Percentiles rank a stretch among this genome's conserved stretches.
Conservation (phyloP, 2,113 vertebrate species). For the Platanista minor region DNA sequence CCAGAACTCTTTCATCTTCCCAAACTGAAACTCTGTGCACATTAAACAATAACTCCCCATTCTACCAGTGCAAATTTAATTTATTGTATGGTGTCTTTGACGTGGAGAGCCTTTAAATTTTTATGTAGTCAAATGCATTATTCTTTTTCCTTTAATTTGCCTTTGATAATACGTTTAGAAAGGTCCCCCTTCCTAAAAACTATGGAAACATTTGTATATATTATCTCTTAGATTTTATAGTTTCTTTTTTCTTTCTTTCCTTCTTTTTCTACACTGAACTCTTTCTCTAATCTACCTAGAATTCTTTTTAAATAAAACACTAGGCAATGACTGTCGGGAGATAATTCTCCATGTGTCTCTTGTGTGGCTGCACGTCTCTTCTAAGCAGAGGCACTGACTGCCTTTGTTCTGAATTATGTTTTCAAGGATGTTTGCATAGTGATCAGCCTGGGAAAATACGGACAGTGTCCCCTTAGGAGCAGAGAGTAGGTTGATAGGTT, state of each 20-base stretch:
- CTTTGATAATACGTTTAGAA: background rate
- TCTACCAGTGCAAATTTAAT: background rate
- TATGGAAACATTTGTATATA: background rate
- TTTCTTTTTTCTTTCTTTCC: background rate
- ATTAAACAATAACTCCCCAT: background rate
- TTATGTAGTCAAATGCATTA: background rate
- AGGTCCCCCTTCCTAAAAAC: background rate
- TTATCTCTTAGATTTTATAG: background rate
- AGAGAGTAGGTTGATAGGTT: background rate
- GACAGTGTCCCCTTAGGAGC: background rate
- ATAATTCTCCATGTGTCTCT: background rate
- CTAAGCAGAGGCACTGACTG: background rate
- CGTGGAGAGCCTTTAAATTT: background rate
- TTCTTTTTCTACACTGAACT: background rate
- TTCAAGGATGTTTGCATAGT: background rate
- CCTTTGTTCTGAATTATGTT: background rate
- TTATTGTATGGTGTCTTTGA: background rate
- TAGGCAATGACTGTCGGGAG: background rate
- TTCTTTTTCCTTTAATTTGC: background rate
- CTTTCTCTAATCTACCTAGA: background rate
- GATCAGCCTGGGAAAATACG: background rate
- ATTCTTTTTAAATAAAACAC: background rate
- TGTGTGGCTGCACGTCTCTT: background rate
- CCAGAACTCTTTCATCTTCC: background rate
- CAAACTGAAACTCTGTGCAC: background rate